Evolutionary conservation across 2,888 invertebrate genomes (phyloP).

Genomic region (Drosophila kokeensis): DNA sequence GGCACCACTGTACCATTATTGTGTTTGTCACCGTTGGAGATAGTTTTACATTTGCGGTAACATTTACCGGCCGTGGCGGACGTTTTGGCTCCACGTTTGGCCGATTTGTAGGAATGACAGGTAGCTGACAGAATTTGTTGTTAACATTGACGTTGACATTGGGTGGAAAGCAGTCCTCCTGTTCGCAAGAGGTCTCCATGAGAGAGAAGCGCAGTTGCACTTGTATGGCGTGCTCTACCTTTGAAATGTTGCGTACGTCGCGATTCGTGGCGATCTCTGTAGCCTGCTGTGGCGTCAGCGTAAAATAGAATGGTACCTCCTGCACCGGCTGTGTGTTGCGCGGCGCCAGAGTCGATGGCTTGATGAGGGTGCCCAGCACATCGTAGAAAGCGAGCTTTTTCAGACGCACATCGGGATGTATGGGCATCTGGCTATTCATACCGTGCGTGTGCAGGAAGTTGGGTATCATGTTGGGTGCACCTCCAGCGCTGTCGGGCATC

Average conservation of each 20-base stretch:
- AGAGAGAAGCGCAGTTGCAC: slow-evolving; percentile 97
- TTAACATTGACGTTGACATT: slow-evolving; percentile 96
- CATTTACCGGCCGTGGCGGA: slow-evolving; percentile 97
- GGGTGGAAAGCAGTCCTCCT: slow-evolving; percentile 97
- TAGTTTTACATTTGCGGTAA: slow-evolving; percentile 94
- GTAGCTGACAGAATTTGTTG: slow-evolving; percentile 94
- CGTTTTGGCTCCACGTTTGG: slow-evolving; percentile 98
- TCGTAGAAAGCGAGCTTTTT: slow-evolving; percentile 97
- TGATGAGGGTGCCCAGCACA: slow-evolving; percentile 93
- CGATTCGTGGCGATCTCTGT: slow-evolving; percentile 94
- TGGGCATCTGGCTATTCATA: slow-evolving; percentile 88
- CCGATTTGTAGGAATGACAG: slow-evolving; percentile 98
- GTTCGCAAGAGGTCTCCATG: slow-evolving; percentile 95
- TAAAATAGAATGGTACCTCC: slow-evolving; percentile 94
- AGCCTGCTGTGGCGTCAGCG: slow-evolving; percentile 96
- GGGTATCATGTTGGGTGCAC: slow-evolving; percentile 84
- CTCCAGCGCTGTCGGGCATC: slow-evolving; percentile 55
- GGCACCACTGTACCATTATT: slow-evolving; percentile 95
- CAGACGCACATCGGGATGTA: slow-evolving; percentile 97
- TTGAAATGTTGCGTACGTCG: slow-evolving; percentile 88
- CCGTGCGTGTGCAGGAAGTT: slow-evolving; percentile 80
- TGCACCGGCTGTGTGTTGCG: slow-evolving; percentile 91
- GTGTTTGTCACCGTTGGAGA: slow-evolving; percentile 94
- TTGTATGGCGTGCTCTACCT: slow-evolving; percentile 91
- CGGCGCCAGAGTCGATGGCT: slow-evolving; percentile 94